These are phyloP conservation scores for Trinorchestia longiramus DNA, from an alignment of 1,140 invertebrate species.

Conservation along the genomic window DNA sequence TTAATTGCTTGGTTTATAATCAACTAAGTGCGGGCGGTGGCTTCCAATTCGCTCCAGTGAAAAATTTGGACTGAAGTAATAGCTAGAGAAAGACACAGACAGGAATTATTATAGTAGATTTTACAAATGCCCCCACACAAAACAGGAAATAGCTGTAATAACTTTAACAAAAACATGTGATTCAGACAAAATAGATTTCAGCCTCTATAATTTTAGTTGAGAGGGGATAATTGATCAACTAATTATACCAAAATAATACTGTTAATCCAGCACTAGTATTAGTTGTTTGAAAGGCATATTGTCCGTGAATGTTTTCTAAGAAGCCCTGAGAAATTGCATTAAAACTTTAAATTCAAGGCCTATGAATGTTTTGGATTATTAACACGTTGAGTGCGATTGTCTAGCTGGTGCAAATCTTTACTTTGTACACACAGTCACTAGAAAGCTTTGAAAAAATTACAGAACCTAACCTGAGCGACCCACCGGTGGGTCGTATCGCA, in stretches of 20 bases:
- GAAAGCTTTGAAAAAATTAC: too few species aligned
- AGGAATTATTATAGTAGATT: neutral
- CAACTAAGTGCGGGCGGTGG: constrained; percentile 22
- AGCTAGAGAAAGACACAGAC: neutral
- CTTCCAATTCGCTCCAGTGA: neutral
- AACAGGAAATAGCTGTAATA: neutral
- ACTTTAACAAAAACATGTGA: neutral
- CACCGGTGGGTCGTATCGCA: too few species aligned
- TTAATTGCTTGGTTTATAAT: constrained; percentile 6
- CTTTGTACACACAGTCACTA: too few species aligned
- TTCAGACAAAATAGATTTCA: neutral
- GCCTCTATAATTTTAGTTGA: neutral
- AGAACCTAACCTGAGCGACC: too few species aligned
- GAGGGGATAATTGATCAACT: neutral
- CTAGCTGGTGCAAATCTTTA: too few species aligned
- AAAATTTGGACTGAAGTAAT: neutral
- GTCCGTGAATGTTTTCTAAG: neutral
- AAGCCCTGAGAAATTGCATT: neutral
- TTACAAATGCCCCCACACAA: neutral
- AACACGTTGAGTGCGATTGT: too few species aligned
- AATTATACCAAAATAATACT: neutral
- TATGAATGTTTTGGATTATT: neutral
- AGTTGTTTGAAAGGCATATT: neutral
- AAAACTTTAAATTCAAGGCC: neutral
- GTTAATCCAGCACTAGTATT: neutral